Percentiles rank a stretch among this genome's conserved stretches.
Conservation (phyloP, 2,888 invertebrate species). For the Unio pictorum region DNA sequence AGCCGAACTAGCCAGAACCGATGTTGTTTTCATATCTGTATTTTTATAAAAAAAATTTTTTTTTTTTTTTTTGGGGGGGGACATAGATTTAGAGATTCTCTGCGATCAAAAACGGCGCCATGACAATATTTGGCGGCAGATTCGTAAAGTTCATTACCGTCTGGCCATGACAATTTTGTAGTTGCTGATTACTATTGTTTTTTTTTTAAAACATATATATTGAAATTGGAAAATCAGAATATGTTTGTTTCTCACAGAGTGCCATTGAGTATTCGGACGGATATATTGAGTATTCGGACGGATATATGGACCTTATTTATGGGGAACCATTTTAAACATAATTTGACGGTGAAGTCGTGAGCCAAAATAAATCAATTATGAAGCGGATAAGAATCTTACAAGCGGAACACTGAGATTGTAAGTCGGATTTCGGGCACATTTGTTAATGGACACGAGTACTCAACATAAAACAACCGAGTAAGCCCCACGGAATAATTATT, state of each 20-base stretch:
- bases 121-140: constrained; percentile 13
- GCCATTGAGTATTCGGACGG: not conserved
- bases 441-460: constrained; percentile 12
- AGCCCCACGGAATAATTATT: constrained; percentile 10
- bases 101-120: not conserved
- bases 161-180: constrained; percentile 17
- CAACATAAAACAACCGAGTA: constrained; percentile 1
- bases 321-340: constrained; percentile 9
- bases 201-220: not conserved
- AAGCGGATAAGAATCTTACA: constrained; percentile 15
- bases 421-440: constrained; percentile 4
- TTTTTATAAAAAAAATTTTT: too few relatives aligned
- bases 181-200: constrained; percentile 20
- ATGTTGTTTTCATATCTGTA: not conserved
- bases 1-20: constrained; percentile 10
- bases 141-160: constrained; percentile 18
- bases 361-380: constrained; percentile 14
- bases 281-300: not conserved
- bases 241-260: not conserved
- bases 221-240: constrained; percentile 1
- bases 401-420: constrained; percentile 12
- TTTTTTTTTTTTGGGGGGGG: too few relatives aligned
- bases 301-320: constrained; percentile 10
- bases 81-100: too few relatives aligned
- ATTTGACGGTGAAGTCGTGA: not conserved